Evolutionary conservation across 2,888 invertebrate genomes (phyloP), one percentile per base, ranked within the genome.

Genomic region (Calameuta idolon): DNA sequence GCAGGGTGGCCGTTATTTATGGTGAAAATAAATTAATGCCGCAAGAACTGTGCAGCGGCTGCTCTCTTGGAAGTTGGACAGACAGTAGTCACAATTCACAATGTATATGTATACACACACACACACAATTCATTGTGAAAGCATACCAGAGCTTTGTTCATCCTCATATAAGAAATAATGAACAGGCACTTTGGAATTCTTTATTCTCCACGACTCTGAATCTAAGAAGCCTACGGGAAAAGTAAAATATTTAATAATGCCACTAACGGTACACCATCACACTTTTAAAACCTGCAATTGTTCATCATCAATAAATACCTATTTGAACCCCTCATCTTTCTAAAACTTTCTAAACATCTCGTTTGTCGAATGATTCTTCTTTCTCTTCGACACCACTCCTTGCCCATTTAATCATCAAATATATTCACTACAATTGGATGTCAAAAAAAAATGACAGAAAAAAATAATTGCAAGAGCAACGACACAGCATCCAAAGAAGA

Each of bases 1-100:
- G 33, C 34, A 68, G 33, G 73, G 73, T 33, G 31, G 78, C 68
- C 76, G 55, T 78, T 78, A 73, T 73, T 73, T 76, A 76, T 34
- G 15, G 23, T 34, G 37, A 69, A 74, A 74, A 35, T 74, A 74
- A 74, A 74, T 74, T 74, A 74, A 74, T 33, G 37, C 12, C 15
- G 74, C 74, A 35, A 35, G 74, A 74, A 71, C 12, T 55, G 55
- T 55, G 23, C 23, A 55, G 55, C 55, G 23, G 55, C 55, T 55
- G 23, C 9, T 55, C 55, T 55, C 55, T 55, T 23, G 55, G 23
- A 55, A 55, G 55, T 55, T 55, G 23, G 9, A 23, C 55, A 55
- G 55, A 9, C 55, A 55, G 55, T 55, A 55, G 55, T 55, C 55
- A 23, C 55, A 23, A 55, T 55, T 23, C 55, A 23, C 55, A 23